Evolutionary conservation across 2,797 vertebrate genomes (phyloP).

Genomic region (Chiloscyllium punctatum): DNA sequence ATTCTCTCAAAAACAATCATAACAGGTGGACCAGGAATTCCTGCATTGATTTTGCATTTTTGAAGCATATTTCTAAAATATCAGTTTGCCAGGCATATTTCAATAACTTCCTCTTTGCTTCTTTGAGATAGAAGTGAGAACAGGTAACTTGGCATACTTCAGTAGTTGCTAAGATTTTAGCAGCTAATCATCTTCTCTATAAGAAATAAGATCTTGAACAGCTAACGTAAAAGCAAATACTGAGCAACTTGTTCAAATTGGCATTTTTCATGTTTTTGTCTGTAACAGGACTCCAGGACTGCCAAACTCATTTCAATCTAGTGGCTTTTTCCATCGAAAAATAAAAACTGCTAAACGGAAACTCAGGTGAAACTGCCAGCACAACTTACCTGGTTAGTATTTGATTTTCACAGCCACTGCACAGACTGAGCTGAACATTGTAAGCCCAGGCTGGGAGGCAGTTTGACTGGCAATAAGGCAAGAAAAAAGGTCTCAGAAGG

Average conservation of each 20-base stretch:
- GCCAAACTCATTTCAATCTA: not conserved
- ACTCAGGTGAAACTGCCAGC: not conserved
- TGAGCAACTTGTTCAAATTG: not conserved
- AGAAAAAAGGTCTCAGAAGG: too few species aligned
- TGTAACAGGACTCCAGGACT: not conserved
- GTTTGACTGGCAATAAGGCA: too few species aligned
- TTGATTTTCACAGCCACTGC: not conserved
- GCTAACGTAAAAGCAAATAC: not conserved
- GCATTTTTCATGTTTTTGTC: not conserved
- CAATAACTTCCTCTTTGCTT: too few species aligned
- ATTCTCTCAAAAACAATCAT: not conserved
- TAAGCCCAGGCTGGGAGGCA: too few species aligned
- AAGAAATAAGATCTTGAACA: too few species aligned
- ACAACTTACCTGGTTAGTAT: too few species aligned
- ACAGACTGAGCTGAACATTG: not conserved
- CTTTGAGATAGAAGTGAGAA: too few species aligned
- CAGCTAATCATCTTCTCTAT: too few species aligned
- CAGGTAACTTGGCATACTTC: too few species aligned
- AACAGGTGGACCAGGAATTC: not conserved
- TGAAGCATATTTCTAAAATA: not conserved
- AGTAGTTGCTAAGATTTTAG: too few species aligned
- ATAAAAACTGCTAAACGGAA: conserved; percentile 6
- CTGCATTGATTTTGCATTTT: not conserved
- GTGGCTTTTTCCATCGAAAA: conserved; percentile 18
- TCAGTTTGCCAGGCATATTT: not conserved